These are phyloP conservation scores for Bombus waltoni DNA, from an alignment of 1,140 invertebrate species.

Conservation along the genomic window DNA sequence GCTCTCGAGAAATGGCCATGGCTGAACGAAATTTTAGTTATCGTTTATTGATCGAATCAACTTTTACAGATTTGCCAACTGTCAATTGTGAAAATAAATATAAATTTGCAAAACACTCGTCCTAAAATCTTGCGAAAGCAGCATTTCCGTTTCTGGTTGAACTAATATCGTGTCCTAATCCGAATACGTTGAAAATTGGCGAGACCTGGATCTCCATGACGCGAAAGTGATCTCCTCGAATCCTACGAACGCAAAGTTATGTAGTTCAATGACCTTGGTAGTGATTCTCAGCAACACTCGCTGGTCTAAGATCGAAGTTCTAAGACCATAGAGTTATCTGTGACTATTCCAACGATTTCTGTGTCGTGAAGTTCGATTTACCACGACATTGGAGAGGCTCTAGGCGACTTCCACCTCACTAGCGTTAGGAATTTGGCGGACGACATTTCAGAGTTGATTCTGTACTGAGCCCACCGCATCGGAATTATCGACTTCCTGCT, in stretches of 20 bases:
- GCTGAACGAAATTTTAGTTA: no score
- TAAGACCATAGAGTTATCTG: background rate
- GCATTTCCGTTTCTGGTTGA: background rate
- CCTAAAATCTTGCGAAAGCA: no score
- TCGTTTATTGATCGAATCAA: no score
- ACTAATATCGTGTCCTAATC: background rate
- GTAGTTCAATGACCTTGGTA: background rate
- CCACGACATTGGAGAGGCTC: background rate
- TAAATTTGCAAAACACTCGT: no score
- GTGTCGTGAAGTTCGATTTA: background rate
- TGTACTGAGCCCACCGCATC: background rate
- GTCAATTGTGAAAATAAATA: no score
- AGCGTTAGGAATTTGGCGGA: background rate
- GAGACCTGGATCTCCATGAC: background rate
- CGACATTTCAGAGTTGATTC: background rate
- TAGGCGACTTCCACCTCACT: background rate
- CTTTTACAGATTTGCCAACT: no score
- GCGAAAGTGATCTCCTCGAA: background rate
- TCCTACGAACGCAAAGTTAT: background rate
- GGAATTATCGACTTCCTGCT: no score
- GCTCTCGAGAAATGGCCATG: no score
- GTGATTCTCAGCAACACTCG: background rate
- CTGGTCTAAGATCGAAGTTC: background rate
- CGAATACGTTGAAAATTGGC: background rate
- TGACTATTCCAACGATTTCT: background rate